Evolutionary conservation across 2,888 invertebrate genomes (phyloP).

Genomic region (Parnassius glacialis): DNA sequence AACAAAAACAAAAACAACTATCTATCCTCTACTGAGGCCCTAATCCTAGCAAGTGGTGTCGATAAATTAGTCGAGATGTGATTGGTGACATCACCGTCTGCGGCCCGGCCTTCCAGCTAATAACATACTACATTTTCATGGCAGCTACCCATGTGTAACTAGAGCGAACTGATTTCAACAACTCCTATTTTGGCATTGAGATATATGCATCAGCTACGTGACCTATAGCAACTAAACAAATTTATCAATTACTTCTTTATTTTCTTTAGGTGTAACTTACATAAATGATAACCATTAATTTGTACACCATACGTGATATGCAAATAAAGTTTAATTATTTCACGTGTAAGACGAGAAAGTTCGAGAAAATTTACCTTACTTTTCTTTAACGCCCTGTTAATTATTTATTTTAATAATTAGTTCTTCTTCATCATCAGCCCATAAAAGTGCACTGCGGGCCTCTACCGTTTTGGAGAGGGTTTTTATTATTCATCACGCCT

Average conservation of each 20-base stretch:
- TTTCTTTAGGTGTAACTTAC: conserved; percentile 3
- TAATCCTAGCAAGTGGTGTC: conserved; percentile 62
- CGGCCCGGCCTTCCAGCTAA: conserved; percentile 64
- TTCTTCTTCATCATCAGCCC: too few relatives aligned
- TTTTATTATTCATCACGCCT: too few relatives aligned
- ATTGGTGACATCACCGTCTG: conserved; percentile 73
- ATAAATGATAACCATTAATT: background rate
- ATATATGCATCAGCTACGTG: conserved; percentile 21
- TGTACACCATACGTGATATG: background rate
- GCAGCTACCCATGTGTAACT: conserved; percentile 45
- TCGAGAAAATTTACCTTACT: too few relatives aligned
- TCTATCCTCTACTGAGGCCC: conserved; percentile 37
- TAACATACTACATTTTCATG: conserved; percentile 62
- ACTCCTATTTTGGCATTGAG: conserved; percentile 54
- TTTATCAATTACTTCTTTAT: conserved; percentile 24
- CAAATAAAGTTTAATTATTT: too few relatives aligned
- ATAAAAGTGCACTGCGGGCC: too few relatives aligned
- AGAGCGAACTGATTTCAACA: conserved; percentile 55
- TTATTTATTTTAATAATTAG: too few relatives aligned
- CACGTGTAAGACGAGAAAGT: too few relatives aligned
- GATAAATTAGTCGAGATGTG: conserved; percentile 64
- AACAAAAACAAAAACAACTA: background rate
- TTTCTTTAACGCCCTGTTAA: too few relatives aligned
- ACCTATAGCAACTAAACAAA: conserved; percentile 19
- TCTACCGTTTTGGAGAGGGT: too few relatives aligned